Conservation (phyloP, 2,797 vertebrate species). For the Emys orbicularis region DNA sequence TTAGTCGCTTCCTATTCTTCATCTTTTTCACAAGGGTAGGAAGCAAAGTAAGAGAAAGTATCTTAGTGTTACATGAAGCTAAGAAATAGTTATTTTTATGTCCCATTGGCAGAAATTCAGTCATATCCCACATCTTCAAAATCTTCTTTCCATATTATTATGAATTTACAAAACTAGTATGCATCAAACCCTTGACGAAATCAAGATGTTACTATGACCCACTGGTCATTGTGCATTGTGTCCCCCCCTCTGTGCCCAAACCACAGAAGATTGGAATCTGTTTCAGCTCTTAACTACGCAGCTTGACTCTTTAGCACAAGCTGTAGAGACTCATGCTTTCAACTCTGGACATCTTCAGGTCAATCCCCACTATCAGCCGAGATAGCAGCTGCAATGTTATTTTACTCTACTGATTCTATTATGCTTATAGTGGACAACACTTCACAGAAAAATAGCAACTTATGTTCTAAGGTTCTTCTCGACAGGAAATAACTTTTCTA, state of each 20-base stretch:
- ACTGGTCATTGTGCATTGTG: background rate
- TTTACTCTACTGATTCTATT: background rate
- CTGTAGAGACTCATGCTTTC: background rate
- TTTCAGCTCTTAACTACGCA: background rate
- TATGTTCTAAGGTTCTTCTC: background rate
- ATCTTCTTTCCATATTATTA: background rate
- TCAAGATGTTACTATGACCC: background rate
- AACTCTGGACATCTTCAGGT: background rate
- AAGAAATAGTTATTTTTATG: background rate
- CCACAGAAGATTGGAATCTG: background rate
- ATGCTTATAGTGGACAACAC: background rate
- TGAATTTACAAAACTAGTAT: background rate
- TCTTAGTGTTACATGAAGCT: background rate
- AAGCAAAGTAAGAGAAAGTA: background rate
- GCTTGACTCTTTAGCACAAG: background rate
- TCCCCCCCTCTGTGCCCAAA: background rate
- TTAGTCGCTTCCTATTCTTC: background rate
- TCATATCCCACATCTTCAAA: background rate
- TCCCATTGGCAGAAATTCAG: fast-evolving
- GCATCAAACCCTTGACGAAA: background rate
- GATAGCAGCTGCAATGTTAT: background rate
- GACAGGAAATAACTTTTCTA: background rate
- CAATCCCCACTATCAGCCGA: background rate
- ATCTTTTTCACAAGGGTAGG: background rate
- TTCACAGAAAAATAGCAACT: background rate